Evolutionary conservation across 1,140 invertebrate genomes (phyloP), one percentile per base, ranked within the genome.

Genomic region (Drosophila repletoides): DNA sequence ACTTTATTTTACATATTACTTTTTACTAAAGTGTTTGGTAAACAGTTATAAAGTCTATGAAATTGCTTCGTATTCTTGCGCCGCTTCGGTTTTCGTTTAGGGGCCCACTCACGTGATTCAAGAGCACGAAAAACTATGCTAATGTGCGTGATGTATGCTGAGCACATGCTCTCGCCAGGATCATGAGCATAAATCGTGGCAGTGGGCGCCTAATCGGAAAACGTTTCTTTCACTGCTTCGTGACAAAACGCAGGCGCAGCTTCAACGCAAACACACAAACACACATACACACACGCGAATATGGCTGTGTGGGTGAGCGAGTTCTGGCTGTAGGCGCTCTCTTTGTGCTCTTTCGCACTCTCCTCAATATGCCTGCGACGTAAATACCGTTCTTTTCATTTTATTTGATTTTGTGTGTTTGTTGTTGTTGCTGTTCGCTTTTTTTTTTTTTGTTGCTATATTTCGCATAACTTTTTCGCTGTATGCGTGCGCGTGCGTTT

Each of bases 311-410:
- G 15, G 17, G 17, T 68, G 49, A 66, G 61, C 49, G 63, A 45
- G 45, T 14, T 26, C 49, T 34, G 67, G 21, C 6, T 26, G 6
- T 3, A 1, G 10, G 38, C 12, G 24, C 6, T 45, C 19, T 45
- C 22, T 29, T 43, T 5, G 3, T 46, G 38, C 56, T 67, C 64
- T 61, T 60, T 34, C 21, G 36, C 10, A 10, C 52, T 34, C 69
- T 60, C 75, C 73, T 69, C 26, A 24, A 43, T 69, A n/a, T 72
- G 66, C 66, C 75, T 86, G 80, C 80, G 67, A 86, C 80, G 75
- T 75, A 84, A 86, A 84, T 86, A 84, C 80, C 80, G 75, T 87
- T 87, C 69, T 76, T 81, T 76, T 79, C 52, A 29, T 45, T 48
- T 52, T 76, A 10, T 34, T 58, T 55, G n/a, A 24, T 12, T 40